phyloP scores from a whole-genome alignment of 2,888 invertebrate genomes.

The Pelosia muscerda region DNA sequence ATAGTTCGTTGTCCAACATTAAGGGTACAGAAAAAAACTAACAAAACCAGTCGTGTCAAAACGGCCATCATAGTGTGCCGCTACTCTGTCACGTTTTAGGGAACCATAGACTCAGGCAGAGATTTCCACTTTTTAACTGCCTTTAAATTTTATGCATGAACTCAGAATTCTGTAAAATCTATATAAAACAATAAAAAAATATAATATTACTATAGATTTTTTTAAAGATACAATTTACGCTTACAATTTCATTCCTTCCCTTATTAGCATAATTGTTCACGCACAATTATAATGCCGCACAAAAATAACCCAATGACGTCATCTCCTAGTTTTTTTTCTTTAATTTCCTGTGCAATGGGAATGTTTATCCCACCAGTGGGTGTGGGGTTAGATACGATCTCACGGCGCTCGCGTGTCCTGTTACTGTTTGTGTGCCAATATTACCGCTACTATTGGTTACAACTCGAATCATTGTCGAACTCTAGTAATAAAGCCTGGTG shows the following conservation, averaged over 20 bases:
- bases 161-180: background rate
- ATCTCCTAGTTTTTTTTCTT: constrained; percentile 49
- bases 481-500: no score
- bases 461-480: constrained; percentile 9
- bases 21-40: no score
- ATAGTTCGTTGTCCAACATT: no score
- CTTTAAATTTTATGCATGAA: no score
- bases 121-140: no score
- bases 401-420: constrained; percentile 71
- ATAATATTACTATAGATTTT: background rate
- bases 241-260: background rate
- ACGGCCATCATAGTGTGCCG: no score
- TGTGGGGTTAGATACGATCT: constrained; percentile 67
- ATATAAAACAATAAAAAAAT: background rate
- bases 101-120: no score
- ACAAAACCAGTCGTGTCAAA: no score
- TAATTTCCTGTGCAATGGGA: constrained; percentile 48
- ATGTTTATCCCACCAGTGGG: constrained; percentile 63
- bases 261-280: constrained; percentile 13
- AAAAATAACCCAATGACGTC: constrained; percentile 34
- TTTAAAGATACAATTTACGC: background rate
- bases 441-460: constrained; percentile 37
- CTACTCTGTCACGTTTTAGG: no score
- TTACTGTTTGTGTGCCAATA: constrained; percentile 60
- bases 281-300: constrained; percentile 6